These are phyloP conservation scores for Cheilosia soror DNA, from an alignment of 2,888 invertebrate species.

Conservation along the genomic window DNA sequence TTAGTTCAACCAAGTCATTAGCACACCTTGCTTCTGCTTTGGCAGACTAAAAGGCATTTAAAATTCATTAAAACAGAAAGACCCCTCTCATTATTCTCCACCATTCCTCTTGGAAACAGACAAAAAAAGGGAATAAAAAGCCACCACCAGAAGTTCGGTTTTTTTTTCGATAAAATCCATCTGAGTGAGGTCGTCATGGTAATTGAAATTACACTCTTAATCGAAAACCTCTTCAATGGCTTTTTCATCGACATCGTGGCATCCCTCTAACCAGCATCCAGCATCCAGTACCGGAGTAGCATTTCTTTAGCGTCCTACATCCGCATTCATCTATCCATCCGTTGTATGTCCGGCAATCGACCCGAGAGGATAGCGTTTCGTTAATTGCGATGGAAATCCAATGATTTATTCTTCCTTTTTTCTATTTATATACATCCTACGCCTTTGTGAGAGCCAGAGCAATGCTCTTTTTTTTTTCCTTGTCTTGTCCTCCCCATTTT, in stretches of 20 bases:
- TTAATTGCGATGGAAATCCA: constrained; percentile 74
- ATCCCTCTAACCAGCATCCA: constrained; percentile 11
- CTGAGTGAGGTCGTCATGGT: constrained; percentile 54
- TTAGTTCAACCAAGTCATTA: constrained; percentile 20
- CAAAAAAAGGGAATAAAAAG: neutral
- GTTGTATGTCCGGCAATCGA: constrained; percentile 58
- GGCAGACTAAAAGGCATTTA: constrained; percentile 23
- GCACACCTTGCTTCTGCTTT: constrained; percentile 40
- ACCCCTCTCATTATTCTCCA: constrained; percentile 46
- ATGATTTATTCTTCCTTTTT: constrained; percentile 68
- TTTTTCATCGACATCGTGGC: constrained; percentile 67
- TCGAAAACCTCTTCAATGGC: constrained; percentile 72
- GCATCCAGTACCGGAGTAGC: neutral
- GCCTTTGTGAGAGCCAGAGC: constrained; percentile 15
- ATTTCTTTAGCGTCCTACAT: neutral
- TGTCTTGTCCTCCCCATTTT: neutral
- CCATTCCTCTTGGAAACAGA: neutral
- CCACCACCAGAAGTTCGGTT: neutral
- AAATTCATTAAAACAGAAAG: constrained; percentile 44
- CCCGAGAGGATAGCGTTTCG: constrained; percentile 68
- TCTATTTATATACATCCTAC: constrained; percentile 49
- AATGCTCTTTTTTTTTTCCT: constrained; percentile 2
- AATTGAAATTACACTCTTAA: constrained; percentile 75
- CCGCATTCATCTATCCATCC: constrained; percentile 28
- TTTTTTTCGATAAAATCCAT: constrained; percentile 50